Evolutionary conservation across 1,140 invertebrate species (phyloP), one percentile per base, ranked within the genome.

Genomic region (Drosophila kepulauana): DNA sequence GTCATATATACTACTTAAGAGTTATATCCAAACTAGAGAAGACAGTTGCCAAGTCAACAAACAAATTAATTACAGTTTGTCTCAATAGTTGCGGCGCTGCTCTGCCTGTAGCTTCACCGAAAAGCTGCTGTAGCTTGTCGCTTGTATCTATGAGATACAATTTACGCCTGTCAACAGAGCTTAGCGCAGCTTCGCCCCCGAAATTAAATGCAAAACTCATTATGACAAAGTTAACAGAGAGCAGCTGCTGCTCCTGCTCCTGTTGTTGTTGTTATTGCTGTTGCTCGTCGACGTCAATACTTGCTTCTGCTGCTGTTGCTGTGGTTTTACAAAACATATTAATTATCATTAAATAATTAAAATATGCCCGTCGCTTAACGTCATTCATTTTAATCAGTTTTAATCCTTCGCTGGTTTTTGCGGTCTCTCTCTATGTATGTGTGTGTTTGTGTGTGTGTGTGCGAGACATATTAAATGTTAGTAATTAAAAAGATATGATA

Each of bases 261-360:
- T 68, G 66, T 20, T 62, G 67, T 48, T 62, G 67, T 62, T 88
- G 85, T 73, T 25, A 25, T 25, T 48, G 38, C 5, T 11, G 7
- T 38, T 43, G n/a, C 41, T n/a, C 41, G 11, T 43, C n/a, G 11
- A 4, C 41, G 3, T 5, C n/a, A 45, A 45, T 49, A 54, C 51
- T 8, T 67, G 51, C 5, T 70, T 61, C 33, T 68, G 66, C 25
- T 62, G 67, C 51, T 62, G 71, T 69, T 78, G 67, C 65, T 88
- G 85, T 70, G 85, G 81, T 89, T 89, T 88, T 85, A 89, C 85
- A 85, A 89, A 89, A 89, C 85, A 89, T 89, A 89, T 89, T 89
- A 89, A 89, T 89, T 89, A 89, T 86, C 81, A 89, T 89, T 89
- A 89, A 89, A 89, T 89, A 89, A 89, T 89, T 89, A 89, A 89